Evolutionary conservation across 2,113 vertebrate species (phyloP).

Genomic region (Eulemur rufifrons): DNA sequence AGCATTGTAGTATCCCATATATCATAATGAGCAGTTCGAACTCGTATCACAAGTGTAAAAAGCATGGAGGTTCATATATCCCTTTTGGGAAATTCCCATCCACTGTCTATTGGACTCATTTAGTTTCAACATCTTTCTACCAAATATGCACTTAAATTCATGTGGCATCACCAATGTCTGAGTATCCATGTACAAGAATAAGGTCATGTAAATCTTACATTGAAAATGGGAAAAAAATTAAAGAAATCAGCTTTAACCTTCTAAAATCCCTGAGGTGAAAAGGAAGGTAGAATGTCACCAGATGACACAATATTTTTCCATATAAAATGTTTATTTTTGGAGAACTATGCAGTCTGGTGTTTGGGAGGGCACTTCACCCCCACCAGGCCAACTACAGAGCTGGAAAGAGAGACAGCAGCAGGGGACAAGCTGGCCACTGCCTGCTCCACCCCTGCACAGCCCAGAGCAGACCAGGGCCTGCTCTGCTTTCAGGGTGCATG

Average conservation of each 20-base stretch:
- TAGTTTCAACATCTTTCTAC: background rate
- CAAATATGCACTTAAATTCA: background rate
- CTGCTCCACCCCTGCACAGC: background rate
- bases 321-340: constrained; percentile 73
- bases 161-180: background rate
- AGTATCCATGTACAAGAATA: background rate
- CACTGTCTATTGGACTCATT: background rate
- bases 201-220: background rate
- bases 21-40: background rate
- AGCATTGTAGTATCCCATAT: background rate
- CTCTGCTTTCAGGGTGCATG: background rate
- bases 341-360: constrained; percentile 59
- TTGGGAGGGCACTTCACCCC: background rate
- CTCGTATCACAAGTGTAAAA: background rate
- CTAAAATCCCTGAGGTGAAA: background rate
- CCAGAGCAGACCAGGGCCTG: background rate
- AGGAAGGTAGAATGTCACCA: background rate
- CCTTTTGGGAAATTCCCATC: background rate
- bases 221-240: background rate
- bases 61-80: background rate
- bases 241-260: background rate
- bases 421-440: background rate
- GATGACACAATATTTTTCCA: background rate
- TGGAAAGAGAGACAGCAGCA: background rate
- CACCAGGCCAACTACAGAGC: background rate